Base-by-base conservation (phyloP, 2,888 invertebrate genomes). In the Luperina nickerlii region DNA sequence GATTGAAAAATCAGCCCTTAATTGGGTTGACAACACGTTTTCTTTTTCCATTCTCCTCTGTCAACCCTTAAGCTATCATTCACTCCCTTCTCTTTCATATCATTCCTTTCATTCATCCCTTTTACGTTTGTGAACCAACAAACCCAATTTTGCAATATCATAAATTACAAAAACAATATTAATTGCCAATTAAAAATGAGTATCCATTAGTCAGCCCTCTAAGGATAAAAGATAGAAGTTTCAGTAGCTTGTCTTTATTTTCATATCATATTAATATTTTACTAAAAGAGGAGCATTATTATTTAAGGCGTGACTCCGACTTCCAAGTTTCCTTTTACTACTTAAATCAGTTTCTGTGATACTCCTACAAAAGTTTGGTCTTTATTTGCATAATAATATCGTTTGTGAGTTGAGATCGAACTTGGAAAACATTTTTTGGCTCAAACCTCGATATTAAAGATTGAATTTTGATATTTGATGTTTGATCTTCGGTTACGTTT, bases 301-400 rank as follows among this genome's bases (percentile, higher is more conserved):
- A 84, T 85, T 86, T 69, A 32, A 73, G 48, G 48, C 82, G 68
- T 18, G 73, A 79, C 78, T 85, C 48, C 68, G 74, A 82, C 78
- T 75, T 74, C 67, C 69, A 85, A 79, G 80, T 84, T 87, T 82
- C 76, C 81, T 87, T 80, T 84, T 78, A 81, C 81, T 82, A 78
- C 73, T 84, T 81, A 86, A 88, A 83, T 84, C 80, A 84, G 83
- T 85, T 82, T 84, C 67, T 65, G 76, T 75, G 78, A 81, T 82
- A 83, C 82, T 78, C 60, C n/a, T 75, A 63, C 73, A 86, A 83
- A 85, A 88, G 70, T 84, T 90, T 70, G 76, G 79, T 75, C 71
- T 70, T 63, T 85, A 84, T 88, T 90, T 89, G 82, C 80, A 89
- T 88, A 87, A 81, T 85, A 85, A 85, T 86, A 83, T 87, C 82